Evolutionary conservation across 2,888 invertebrate genomes (phyloP).

Genomic region (Sepioteuthis lessoniana): DNA sequence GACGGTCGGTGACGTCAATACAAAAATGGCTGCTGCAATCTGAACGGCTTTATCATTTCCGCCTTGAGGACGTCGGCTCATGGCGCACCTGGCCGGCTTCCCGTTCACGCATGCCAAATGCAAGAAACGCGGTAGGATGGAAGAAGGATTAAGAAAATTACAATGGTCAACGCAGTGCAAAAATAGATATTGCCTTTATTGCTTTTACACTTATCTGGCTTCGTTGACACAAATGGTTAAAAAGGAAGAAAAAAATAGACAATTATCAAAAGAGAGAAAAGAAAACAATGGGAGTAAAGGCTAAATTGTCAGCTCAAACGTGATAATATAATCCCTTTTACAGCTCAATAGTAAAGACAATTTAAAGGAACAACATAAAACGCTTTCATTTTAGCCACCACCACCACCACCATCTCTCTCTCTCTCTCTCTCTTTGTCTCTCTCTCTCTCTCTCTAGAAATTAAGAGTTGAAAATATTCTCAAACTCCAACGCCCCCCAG

Average conservation of each 20-base stretch:
- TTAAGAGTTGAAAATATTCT: no score
- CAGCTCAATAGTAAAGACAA: neutral
- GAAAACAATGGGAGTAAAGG: neutral
- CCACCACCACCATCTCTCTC: no score
- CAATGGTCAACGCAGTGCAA: neutral
- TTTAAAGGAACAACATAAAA: no score
- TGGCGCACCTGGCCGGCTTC: neutral
- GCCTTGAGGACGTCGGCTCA: neutral
- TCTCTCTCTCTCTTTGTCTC: no score
- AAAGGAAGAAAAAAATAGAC: neutral
- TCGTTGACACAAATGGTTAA: neutral
- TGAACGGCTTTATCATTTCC: constrained; percentile 16
- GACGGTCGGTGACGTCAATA: neutral
- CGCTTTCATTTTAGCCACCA: neutral
- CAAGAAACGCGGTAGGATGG: neutral
- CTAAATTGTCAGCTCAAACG: neutral
- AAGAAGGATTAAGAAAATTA: neutral
- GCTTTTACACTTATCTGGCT: neutral
- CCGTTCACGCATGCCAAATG: neutral
- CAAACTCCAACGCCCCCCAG: neutral
- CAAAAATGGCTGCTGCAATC: neutral
- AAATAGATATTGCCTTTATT: neutral
- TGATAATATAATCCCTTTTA: neutral
- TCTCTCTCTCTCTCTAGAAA: no score
- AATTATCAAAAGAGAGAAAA: neutral